Evolutionary conservation across 2,888 invertebrate genomes (phyloP).

Genomic region (Prosapia bicincta): DNA sequence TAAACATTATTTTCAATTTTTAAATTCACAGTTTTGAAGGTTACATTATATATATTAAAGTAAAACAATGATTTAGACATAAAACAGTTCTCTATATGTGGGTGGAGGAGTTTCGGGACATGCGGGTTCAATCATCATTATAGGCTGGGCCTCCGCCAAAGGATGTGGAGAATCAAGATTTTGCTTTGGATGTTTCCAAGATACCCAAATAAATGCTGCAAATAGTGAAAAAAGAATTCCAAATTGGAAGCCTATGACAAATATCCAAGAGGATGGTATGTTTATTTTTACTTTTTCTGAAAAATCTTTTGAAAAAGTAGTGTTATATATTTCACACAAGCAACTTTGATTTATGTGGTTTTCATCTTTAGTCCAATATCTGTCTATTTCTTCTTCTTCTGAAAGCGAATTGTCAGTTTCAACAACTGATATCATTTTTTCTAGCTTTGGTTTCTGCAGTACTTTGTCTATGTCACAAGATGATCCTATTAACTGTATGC

Average conservation of each 20-base stretch:
- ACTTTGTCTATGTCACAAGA: not conserved
- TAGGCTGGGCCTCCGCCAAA: not conserved
- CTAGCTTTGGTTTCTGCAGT: not conserved
- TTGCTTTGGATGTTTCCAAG: not conserved
- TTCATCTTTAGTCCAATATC: not conserved
- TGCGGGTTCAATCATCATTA: not conserved
- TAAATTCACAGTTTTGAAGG: too few species aligned
- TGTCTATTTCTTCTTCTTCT: not conserved
- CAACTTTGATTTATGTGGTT: not conserved
- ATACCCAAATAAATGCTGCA: not conserved
- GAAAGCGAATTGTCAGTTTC: not conserved
- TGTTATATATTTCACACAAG: not conserved
- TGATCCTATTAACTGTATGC: not conserved
- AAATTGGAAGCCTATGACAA: not conserved
- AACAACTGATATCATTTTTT: not conserved
- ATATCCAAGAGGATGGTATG: not conserved
- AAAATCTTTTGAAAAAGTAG: not conserved
- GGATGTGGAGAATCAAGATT: not conserved
- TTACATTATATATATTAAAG: too few species aligned
- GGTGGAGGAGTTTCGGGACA: not conserved
- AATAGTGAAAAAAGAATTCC: not conserved
- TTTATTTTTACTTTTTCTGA: not conserved
- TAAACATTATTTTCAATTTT: too few species aligned
- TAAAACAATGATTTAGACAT: too few species aligned
- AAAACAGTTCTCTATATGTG: not conserved